Conservation (phyloP, 2,888 invertebrate species). For the Pandemis cinnamomeana region DNA sequence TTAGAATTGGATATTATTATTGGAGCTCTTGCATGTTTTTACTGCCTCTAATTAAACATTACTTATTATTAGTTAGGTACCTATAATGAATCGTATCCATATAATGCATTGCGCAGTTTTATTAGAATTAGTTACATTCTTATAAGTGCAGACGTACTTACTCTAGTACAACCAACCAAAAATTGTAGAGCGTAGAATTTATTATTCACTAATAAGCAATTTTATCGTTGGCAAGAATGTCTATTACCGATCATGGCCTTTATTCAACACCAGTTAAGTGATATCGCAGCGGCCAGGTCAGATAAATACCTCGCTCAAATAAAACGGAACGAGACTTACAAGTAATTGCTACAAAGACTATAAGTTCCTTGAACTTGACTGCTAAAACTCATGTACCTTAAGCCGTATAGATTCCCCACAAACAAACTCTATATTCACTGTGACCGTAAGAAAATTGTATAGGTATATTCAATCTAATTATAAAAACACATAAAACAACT, state of each 20-base stretch:
- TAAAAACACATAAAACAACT: too few relatives aligned
- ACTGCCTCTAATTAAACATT: too few relatives aligned
- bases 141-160: background rate
- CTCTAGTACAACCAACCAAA: background rate
- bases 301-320: background rate
- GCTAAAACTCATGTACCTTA: too few relatives aligned
- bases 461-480: too few relatives aligned
- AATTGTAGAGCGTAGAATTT: background rate
- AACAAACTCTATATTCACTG: too few relatives aligned
- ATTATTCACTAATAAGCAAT: background rate
- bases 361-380: too few relatives aligned
- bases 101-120: background rate
- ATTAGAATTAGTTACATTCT: background rate
- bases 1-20: too few relatives aligned
- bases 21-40: too few relatives aligned
- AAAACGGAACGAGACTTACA: background rate
- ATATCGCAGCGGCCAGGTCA: background rate
- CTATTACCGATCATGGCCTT: slow-evolving; percentile 1
- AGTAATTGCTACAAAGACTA: background rate
- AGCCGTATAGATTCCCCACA: too few relatives aligned
- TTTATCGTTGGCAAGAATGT: background rate
- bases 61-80: too few relatives aligned
- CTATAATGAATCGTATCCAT: too few relatives aligned
- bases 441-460: too few relatives aligned
- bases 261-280: background rate